Percentiles rank a stretch among this genome's conserved stretches.
phyloP scores from a whole-genome alignment of 2,888 invertebrate genomes.

The Hymenopus coronatus region DNA sequence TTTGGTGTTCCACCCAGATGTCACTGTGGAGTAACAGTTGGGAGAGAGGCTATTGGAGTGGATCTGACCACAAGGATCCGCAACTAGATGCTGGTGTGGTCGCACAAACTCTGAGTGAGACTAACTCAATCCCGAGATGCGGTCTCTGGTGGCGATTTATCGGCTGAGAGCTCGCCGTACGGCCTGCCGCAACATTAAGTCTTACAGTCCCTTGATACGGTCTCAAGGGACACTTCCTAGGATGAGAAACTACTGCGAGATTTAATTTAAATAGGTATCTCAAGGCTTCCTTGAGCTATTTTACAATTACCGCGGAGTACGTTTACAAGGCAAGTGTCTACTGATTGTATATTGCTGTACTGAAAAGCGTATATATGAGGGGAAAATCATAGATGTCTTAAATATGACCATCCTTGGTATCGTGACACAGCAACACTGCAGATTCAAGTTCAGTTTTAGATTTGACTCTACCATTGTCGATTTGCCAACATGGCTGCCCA shows the following conservation, averaged over 20 bases:
- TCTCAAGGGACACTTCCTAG: neutral
- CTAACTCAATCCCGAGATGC: neutral
- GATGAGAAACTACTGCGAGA: neutral
- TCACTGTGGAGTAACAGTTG: neutral
- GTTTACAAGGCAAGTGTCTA: too few relatives aligned
- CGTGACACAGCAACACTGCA: too few relatives aligned
- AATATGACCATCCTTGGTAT: too few relatives aligned
- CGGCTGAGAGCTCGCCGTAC: neutral
- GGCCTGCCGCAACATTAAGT: neutral
- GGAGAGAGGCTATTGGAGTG: neutral
- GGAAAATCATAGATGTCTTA: too few relatives aligned
- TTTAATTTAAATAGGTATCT: too few relatives aligned
- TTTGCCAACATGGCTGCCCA: too few relatives aligned
- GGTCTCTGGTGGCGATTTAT: neutral
- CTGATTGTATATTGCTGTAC: too few relatives aligned
- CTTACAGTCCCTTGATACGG: neutral
- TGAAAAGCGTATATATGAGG: too few relatives aligned
- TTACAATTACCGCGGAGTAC: too few relatives aligned
- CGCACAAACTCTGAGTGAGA: neutral
- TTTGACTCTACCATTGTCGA: too few relatives aligned
- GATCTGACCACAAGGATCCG: neutral
- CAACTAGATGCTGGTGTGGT: neutral
- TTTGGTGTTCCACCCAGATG: neutral
- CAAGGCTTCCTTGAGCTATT: too few relatives aligned
- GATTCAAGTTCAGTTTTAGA: too few relatives aligned